Conservation (phyloP, 2,113 vertebrate species). For the Pedionomus torquatus region DNA sequence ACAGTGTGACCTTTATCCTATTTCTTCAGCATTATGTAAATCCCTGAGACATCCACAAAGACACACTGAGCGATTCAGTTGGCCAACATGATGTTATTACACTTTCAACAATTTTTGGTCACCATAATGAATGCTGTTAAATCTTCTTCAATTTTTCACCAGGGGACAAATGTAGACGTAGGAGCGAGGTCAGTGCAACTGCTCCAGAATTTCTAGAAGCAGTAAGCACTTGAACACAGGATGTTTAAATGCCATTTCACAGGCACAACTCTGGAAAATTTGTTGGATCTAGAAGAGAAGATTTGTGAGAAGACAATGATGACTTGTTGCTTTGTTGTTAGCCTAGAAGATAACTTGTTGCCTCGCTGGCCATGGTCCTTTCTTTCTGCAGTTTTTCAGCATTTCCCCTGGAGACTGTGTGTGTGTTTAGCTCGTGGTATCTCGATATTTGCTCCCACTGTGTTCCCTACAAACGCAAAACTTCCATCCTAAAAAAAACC, state of each 20-base stretch:
- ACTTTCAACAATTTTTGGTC: neutral
- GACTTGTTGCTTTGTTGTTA: neutral
- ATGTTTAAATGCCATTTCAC: neutral
- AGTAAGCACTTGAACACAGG: neutral
- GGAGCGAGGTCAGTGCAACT: neutral
- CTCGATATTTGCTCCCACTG: neutral
- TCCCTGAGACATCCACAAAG: neutral
- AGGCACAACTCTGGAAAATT: neutral
- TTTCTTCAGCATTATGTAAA: neutral
- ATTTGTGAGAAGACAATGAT: neutral
- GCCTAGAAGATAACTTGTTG: neutral
- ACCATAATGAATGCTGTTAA: neutral
- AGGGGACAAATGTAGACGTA: accelerated
- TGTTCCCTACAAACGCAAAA: neutral
- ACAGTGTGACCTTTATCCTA: neutral
- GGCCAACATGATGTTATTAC: neutral
- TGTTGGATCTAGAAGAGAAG: neutral
- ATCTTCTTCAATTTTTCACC: neutral
- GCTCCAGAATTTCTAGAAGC: neutral
- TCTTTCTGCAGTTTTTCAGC: neutral
- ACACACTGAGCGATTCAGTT: accelerated
- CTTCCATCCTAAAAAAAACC: neutral
- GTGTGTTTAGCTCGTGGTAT: neutral
- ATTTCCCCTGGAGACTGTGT: neutral
- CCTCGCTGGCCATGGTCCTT: neutral